phyloP scores from a whole-genome alignment of 2,888 invertebrate species.

The Patella pellucida region DNA sequence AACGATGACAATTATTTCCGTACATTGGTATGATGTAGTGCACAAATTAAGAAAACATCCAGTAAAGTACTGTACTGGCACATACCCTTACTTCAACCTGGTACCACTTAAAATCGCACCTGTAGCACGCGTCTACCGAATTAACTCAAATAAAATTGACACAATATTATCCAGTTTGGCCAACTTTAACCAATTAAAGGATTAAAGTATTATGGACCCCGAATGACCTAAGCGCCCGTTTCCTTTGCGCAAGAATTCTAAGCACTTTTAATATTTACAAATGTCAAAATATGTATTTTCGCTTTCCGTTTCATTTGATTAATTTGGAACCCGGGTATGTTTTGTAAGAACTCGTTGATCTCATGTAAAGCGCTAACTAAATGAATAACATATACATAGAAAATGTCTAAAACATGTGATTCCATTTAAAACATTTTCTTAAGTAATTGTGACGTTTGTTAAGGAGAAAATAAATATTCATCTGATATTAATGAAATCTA shows the following conservation, averaged over 20 bases:
- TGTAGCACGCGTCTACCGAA: constrained; percentile 10
- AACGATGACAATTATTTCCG: no score
- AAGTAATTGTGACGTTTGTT: background rate
- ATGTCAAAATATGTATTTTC: constrained; percentile 10
- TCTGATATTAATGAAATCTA: background rate
- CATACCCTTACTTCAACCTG: constrained; percentile 1
- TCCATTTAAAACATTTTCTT: background rate
- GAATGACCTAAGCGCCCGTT: constrained; percentile 9
- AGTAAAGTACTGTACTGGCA: background rate
- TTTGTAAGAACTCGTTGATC: constrained; percentile 10
- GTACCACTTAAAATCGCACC: background rate
- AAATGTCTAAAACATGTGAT: constrained; percentile 8
- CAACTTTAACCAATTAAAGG: constrained; percentile 5
- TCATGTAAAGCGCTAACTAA: constrained; percentile 3
- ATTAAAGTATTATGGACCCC: background rate
- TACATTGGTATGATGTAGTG: no score
- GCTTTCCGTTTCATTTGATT: constrained; percentile 1
- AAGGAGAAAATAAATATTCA: background rate
- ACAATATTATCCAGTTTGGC: background rate
- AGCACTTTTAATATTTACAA: background rate
- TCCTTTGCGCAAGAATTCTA: constrained; percentile 11
- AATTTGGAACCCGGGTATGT: background rate
- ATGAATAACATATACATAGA: background rate
- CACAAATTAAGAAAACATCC: no score
- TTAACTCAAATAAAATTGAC: constrained; percentile 5